A percentile compares a stretch with the other conserved stretches of the same genome.
Evolutionary conservation across 2,797 vertebrate genomes (phyloP).

Genomic region (Lepus townsendii): DNA sequence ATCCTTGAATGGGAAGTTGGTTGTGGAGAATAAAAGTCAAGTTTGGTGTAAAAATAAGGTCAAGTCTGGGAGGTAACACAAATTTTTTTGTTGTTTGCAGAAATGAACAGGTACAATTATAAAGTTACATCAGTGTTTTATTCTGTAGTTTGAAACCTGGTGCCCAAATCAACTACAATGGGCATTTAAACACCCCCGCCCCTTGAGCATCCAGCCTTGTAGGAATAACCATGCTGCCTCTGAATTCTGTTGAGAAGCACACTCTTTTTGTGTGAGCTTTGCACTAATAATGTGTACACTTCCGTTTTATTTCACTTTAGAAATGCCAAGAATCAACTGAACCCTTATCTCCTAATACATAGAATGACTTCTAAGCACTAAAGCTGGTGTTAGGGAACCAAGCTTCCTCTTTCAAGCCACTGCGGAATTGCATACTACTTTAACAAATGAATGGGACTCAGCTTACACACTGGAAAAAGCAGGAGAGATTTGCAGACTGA

Average conservation of each 20-base stretch:
- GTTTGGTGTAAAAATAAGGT: not conserved
- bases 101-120: slow-evolving; percentile 7
- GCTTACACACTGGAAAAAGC: not conserved
- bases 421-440: slow-evolving; percentile 44
- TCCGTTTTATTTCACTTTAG: slow-evolving; percentile 59
- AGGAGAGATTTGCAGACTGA: not conserved
- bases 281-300: not conserved
- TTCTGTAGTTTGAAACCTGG: slow-evolving; percentile 48
- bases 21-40: slow-evolving; percentile 25
- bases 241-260: slow-evolving; percentile 26
- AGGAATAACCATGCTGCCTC: slow-evolving; percentile 11
- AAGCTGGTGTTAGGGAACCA: not conserved
- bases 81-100: slow-evolving; percentile 17
- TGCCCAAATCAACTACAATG: slow-evolving; percentile 44
- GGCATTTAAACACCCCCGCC: not conserved
- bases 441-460: not conserved
- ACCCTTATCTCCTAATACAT: slow-evolving; percentile 43
- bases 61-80: not conserved
- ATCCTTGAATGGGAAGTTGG: not conserved
- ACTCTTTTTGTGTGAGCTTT: slow-evolving; percentile 44
- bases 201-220: not conserved
- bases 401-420: not conserved
- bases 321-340: slow-evolving; percentile 48
- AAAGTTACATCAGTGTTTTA: slow-evolving; percentile 40
- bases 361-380: not conserved